phyloP scores from a whole-genome alignment of 2,888 invertebrate genomes.

The Clivina fossor region DNA sequence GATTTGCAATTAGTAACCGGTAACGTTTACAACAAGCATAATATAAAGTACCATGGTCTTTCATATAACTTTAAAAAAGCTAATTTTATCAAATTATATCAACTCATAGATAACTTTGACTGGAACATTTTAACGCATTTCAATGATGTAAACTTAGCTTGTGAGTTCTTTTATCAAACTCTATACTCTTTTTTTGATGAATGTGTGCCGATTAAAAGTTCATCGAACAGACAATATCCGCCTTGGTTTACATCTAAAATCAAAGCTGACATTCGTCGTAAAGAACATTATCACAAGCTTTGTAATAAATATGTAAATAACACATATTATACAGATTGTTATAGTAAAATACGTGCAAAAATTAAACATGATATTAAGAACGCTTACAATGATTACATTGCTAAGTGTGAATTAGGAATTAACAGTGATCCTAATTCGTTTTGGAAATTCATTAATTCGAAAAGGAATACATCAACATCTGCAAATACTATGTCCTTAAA shows the following conservation, averaged over 20 bases:
- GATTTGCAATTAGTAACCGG: no score
- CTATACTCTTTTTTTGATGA: neutral
- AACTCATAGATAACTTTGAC: neutral
- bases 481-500: neutral
- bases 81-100: neutral
- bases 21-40: no score
- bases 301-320: neutral
- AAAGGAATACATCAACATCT: slow-evolving; percentile 9
- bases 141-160: neutral
- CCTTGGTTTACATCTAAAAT: slow-evolving; percentile 8
- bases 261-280: neutral
- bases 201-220: slow-evolving; percentile 4
- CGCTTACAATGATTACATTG: slow-evolving; percentile 4
- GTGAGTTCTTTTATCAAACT: neutral
- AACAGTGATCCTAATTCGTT: slow-evolving; percentile 2
- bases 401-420: neutral
- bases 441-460: slow-evolving; percentile 6
- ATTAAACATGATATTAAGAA: slow-evolving; percentile 1
- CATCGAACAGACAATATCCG: neutral
- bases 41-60: no score
- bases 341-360: slow-evolving; percentile 3
- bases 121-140: neutral
- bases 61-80: neutral
- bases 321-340: neutral
- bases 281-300: slow-evolving; percentile 8